Base-by-base conservation (phyloP, 2,797 vertebrate species). In the Chelonia mydas region DNA sequence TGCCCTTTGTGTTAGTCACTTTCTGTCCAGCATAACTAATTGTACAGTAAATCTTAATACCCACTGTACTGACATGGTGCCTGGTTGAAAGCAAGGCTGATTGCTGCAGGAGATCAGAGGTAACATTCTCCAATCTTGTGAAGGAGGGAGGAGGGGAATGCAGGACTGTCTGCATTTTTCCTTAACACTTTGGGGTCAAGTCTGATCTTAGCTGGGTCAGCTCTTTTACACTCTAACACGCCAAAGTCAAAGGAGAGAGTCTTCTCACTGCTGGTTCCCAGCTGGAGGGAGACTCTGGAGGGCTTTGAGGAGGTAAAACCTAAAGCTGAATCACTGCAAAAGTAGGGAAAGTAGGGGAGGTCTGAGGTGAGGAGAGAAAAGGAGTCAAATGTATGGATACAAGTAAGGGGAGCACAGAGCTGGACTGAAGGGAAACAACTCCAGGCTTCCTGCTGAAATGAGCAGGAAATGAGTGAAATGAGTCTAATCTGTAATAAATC, bases 161-260 rank as follows among this genome's bases (percentile, higher is more conserved):
- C 28, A 83, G 95, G 90, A 80, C 84, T 94, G 92, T 94, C 83
- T 95, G 96, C 97, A 95, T 98, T 96, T 97, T 97, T 97, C 97
- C 96, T 93, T 98, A 98, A 98, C 98, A 97, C 98, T 99, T 99
- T 99, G 98, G 98, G 99, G 99, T 99, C 99, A 99, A 97, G 97
- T 95, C 98, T 98, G 98, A 98, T 98, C 98, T 94, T 11, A 8
- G 92, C 84, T 87, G 90, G 99, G 99, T 98, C 98, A 99, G 97
- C 90, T 96, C 33, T 92, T 98, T 98, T 98, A 98, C 98, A 99
- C 98, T 97, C 98, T 98, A 98, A 99, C 99, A 99, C 98, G 92
- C 98, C 98, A 86, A 98, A 98, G 98, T 99, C 99, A 99, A 98
- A 98, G 98, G 98, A 98, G 98, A 98, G 95, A 4, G 1, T 50